These are phyloP conservation scores for Ophiothrix spiculata DNA, from an alignment of 35 echinoderm and acorn worm species.

Conservation along the genomic window DNA sequence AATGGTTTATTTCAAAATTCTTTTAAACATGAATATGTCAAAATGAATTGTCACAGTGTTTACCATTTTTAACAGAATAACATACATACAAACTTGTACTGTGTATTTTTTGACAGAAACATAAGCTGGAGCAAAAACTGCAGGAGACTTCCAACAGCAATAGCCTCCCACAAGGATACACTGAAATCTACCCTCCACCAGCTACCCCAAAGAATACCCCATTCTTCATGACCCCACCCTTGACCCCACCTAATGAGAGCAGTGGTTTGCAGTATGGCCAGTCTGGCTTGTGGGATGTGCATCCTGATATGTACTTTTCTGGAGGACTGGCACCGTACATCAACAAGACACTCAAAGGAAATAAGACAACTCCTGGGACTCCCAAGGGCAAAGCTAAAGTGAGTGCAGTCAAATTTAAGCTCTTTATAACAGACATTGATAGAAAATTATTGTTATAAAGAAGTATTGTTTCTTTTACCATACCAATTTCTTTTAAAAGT, in stretches of 20 bases:
- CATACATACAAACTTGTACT: too few species aligned
- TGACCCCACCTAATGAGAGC: constrained; percentile 79
- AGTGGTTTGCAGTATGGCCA: constrained; percentile 16
- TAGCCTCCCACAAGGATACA: constrained; percentile 15
- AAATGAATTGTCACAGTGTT: too few species aligned
- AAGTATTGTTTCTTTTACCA: too few species aligned
- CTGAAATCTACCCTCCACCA: constrained; percentile 21
- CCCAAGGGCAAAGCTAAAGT: neutral
- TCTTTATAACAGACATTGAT: too few species aligned
- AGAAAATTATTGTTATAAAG: too few species aligned
- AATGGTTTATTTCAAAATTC: too few species aligned
- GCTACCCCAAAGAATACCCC: constrained; percentile 79
- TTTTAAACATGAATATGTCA: too few species aligned
- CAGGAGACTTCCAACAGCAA: constrained; percentile 30
- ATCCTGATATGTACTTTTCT: neutral
- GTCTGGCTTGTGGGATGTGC: constrained; percentile 7
- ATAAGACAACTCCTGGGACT: neutral
- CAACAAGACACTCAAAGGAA: neutral
- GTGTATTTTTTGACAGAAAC: too few species aligned
- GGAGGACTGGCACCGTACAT: neutral
- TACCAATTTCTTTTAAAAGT: too few species aligned
- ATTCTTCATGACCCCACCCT: constrained; percentile 86
- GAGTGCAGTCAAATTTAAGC: too few species aligned
- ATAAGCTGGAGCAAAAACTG: constrained; percentile 52
- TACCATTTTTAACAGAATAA: too few species aligned